These are phyloP conservation scores for Autographa pulchrina DNA, from an alignment of 2,888 invertebrate species.

Conservation along the genomic window DNA sequence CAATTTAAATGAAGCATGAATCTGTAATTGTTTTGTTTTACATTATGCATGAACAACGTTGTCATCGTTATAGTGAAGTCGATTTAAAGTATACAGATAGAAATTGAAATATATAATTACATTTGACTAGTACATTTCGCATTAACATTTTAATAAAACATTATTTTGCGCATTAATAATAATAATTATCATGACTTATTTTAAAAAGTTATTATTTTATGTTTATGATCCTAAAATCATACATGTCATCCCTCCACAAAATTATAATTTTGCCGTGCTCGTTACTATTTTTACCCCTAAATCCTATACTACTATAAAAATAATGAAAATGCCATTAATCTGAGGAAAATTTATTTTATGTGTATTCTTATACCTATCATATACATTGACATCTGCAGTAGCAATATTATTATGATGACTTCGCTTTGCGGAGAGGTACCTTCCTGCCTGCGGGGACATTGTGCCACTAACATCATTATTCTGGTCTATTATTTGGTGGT, in stretches of 20 bases:
- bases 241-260: conserved; percentile 19
- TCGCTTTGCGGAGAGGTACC: conserved; percentile 89
- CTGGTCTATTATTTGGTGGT: conserved; percentile 79
- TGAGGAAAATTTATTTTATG: conserved; percentile 43
- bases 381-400: conserved; percentile 71
- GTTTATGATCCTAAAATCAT: conserved; percentile 23
- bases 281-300: conserved; percentile 38
- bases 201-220: conserved; percentile 15
- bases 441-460: conserved; percentile 89
- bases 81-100: conserved; percentile 8
- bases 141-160: conserved; percentile 48
- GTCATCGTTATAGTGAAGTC: background rate
- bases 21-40: conserved; percentile 43
- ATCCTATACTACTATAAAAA: conserved; percentile 39
- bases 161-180: conserved; percentile 28
- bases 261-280: conserved; percentile 39
- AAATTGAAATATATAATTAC: background rate
- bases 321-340: conserved; percentile 61
- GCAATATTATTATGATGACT: conserved; percentile 80
- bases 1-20: conserved; percentile 52
- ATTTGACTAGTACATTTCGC: conserved; percentile 15
- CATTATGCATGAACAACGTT: conserved; percentile 52
- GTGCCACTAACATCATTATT: conserved; percentile 83
- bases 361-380: conserved; percentile 53
- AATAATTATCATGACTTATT: conserved; percentile 27